A percentile compares a stretch with the other conserved stretches of the same genome.
These are phyloP conservation scores for Uropsilus gracilis DNA, from an alignment of 2,113 vertebrate species.

Conservation along the genomic window DNA sequence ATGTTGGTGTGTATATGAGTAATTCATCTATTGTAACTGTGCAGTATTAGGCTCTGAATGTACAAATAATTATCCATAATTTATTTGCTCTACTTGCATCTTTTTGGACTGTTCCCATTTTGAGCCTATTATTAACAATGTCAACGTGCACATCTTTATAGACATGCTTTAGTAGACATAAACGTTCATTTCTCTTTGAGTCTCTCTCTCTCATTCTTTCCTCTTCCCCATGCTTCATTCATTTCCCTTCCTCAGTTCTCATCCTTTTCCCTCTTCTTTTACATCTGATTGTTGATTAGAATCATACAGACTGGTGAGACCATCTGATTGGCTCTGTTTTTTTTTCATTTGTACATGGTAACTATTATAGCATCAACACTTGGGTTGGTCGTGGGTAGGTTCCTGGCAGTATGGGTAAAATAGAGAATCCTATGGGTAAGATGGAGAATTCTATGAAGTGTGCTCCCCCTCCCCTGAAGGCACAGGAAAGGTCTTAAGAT, in stretches of 20 bases:
- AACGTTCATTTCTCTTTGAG: neutral
- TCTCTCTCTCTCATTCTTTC: neutral
- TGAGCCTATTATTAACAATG: neutral
- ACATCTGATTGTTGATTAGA: neutral
- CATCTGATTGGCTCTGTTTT: neutral
- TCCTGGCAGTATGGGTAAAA: neutral
- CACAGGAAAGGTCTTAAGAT: neutral
- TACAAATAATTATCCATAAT: slow-evolving; percentile 20
- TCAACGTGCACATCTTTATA: neutral
- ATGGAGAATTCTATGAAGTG: neutral
- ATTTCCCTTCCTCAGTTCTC: neutral
- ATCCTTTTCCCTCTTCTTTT: neutral
- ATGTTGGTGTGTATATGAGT: neutral
- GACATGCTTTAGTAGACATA: neutral
- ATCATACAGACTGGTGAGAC: neutral
- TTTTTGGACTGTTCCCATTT: neutral
- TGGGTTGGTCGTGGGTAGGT: neutral
- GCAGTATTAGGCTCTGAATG: neutral
- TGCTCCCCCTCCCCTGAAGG: neutral
- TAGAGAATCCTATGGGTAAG: neutral
- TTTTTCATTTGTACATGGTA: neutral
- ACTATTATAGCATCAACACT: neutral
- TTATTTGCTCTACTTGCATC: slow-evolving; percentile 3
- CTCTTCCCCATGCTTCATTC: too few relatives aligned
- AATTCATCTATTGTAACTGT: slow-evolving; percentile 1